Percentiles rank a stretch among this genome's conserved stretches.
These are phyloP conservation scores for Dolichomitus sp. DNA, from an alignment of 2,888 invertebrate genomes.

Conservation along the genomic window DNA sequence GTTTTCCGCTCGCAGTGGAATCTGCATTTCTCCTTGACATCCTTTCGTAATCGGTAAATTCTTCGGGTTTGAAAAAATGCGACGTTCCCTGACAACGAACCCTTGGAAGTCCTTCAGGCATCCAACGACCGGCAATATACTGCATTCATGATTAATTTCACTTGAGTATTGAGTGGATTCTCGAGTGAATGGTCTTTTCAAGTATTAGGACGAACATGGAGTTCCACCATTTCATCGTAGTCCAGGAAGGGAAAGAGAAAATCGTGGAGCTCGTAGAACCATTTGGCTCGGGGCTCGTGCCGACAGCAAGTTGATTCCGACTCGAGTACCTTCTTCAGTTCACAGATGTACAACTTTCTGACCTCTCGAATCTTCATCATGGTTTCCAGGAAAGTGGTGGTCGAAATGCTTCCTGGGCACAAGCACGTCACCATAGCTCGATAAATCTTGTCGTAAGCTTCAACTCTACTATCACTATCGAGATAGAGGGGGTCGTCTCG, in stretches of 20 bases:
- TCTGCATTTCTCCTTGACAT: slow-evolving; percentile 4
- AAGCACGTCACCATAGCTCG: slow-evolving; percentile 52
- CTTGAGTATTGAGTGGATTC: not conserved
- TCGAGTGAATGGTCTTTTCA: not conserved
- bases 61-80: not conserved
- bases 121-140: slow-evolving; percentile 31
- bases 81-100: not conserved
- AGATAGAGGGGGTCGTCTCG: slow-evolving; percentile 72
- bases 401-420: slow-evolving; percentile 35
- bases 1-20: not conserved
- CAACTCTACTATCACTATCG: slow-evolving; percentile 67
- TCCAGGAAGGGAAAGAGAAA: slow-evolving; percentile 75
- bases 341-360: slow-evolving; percentile 70
- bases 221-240: slow-evolving; percentile 71
- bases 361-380: slow-evolving; percentile 76
- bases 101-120: not conserved
- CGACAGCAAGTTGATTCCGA: slow-evolving; percentile 59
- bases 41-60: slow-evolving; percentile 1
- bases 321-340: slow-evolving; percentile 68
- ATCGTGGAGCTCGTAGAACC: slow-evolving; percentile 75
- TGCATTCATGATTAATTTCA: slow-evolving; percentile 31
- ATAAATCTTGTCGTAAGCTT: slow-evolving; percentile 74
- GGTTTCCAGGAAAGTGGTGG: slow-evolving; percentile 71
- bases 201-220: slow-evolving; percentile 71
- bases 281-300: slow-evolving; percentile 66